phyloP scores from a whole-genome alignment of 2,797 vertebrate species.

The Cetoscarus ocellatus region DNA sequence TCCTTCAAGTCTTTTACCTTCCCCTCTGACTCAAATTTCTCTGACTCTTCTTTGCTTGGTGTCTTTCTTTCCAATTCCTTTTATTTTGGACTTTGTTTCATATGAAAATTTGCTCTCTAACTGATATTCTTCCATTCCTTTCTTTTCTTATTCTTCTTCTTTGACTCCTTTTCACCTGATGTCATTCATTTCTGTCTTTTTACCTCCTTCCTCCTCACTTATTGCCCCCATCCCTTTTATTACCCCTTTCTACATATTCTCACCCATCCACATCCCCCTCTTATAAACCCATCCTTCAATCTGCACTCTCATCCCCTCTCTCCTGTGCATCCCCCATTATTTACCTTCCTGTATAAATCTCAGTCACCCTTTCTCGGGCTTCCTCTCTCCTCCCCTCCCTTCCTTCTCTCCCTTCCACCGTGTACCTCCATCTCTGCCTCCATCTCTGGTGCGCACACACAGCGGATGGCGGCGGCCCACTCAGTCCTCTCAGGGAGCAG shows the following conservation, averaged over 20 bases:
- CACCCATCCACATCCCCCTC: slow-evolving; percentile 21
- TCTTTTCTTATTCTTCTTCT: too few relatives aligned
- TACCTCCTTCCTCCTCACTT: slow-evolving; percentile 39
- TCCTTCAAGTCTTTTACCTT: too few relatives aligned
- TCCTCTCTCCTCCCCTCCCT: slow-evolving; percentile 32
- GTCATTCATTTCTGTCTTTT: too few relatives aligned
- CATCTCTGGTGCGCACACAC: slow-evolving; percentile 65
- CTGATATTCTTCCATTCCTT: too few relatives aligned
- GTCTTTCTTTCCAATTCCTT: too few relatives aligned
- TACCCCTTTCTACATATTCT: slow-evolving; percentile 27
- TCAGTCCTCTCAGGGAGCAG: slow-evolving; percentile 85
- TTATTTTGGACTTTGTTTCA: too few relatives aligned
- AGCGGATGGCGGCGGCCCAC: slow-evolving; percentile 82
- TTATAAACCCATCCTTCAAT: slow-evolving; percentile 25
- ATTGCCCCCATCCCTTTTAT: slow-evolving; percentile 24
- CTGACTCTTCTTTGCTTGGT: too few relatives aligned
- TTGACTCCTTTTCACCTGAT: too few relatives aligned
- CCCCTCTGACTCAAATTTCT: too few relatives aligned
- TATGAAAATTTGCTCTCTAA: too few relatives aligned
- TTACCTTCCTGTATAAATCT: slow-evolving; percentile 36
- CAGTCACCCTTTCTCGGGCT: slow-evolving; percentile 39
- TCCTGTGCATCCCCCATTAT: slow-evolving; percentile 47
- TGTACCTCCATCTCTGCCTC: slow-evolving; percentile 64
- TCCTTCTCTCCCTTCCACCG: slow-evolving; percentile 11
- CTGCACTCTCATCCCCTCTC: slow-evolving; percentile 28